Base-by-base conservation (phyloP, 2,888 invertebrate genomes). In the Lasiommata megera region DNA sequence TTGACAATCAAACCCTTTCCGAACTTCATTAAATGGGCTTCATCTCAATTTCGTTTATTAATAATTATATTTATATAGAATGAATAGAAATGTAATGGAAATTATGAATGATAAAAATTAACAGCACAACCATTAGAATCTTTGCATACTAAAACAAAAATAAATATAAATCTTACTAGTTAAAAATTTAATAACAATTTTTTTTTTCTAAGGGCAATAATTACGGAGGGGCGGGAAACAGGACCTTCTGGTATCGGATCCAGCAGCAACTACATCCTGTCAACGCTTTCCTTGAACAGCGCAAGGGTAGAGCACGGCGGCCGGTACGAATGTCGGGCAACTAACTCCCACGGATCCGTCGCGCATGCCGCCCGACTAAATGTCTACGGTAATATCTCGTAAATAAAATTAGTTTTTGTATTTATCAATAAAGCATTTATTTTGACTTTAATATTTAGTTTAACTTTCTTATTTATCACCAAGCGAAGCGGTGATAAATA, bases 241-340 rank as follows among this genome's bases (percentile, higher is more conserved):
- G 80, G 86, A 16, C 81, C 86, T 6, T 68, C 82, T 2, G 81
- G 88, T 1, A 71, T 88, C 23, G 81, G 88, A 0, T 70, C 85
- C 0, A 79, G 78, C 54, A 80, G 75, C 62, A 96, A 96, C 71
- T 95, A 96, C 81, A 95, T 96, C 66, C 93, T 96, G 77, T 95
- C 96, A 71, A 96, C 96, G 72, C 91, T 96, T 68, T 96, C 96
- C 74, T 93, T 96, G 71, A 94, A 93, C 63, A 94, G 94, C 62
- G 95, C 95, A 6, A 91, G 94, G 31, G 94, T 96, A 18, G 95
- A 96, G 70, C 97, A 97, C 74, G 96, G 97, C 1, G 97, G 96
- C 0, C 92, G 96, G 37, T 97, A 97, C 81, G 95, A 95, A 64
- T 97, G 97, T 76, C 90, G 94, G 43, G 96, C 96, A 0, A 92